phyloP scores from a whole-genome alignment of 2,113 vertebrate species.

The Pipa parva region DNA sequence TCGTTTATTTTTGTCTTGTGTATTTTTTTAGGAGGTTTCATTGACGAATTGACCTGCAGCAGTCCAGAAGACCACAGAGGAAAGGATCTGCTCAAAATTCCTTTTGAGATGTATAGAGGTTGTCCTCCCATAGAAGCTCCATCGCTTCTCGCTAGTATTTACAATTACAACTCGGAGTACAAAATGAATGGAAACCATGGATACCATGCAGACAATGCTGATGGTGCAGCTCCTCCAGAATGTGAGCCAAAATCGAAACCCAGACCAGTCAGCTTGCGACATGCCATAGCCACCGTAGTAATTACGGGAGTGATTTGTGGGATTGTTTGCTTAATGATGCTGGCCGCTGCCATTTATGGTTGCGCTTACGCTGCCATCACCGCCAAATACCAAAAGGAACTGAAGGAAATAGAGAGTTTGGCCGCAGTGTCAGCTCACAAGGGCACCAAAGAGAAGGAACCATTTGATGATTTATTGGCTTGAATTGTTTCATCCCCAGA shows the following conservation, averaged over 20 bases:
- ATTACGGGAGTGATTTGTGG: constrained; percentile 91
- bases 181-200: constrained; percentile 48
- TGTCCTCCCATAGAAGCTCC: constrained; percentile 73
- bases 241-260: constrained; percentile 78
- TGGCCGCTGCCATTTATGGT: constrained; percentile 86
- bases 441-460: constrained; percentile 65
- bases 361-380: constrained; percentile 88
- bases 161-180: constrained; percentile 60
- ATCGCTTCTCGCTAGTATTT: constrained; percentile 60
- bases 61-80: constrained; percentile 77
- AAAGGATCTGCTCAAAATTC: constrained; percentile 80
- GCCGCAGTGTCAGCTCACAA: constrained; percentile 44
- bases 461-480: constrained; percentile 63
- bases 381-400: constrained; percentile 75
- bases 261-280: constrained; percentile 75
- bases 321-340: constrained; percentile 91
- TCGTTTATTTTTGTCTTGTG: constrained; percentile 5
- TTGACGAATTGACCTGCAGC: constrained; percentile 74
- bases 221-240: constrained; percentile 46
- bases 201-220: constrained; percentile 10
- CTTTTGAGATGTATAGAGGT: constrained; percentile 82
- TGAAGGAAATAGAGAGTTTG: constrained; percentile 66
- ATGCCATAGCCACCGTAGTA: constrained; percentile 85
- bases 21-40: constrained; percentile 72
- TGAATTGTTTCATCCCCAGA: too few species aligned